phyloP scores from a whole-genome alignment of 1,140 invertebrate genomes.

The Physella acuta region DNA sequence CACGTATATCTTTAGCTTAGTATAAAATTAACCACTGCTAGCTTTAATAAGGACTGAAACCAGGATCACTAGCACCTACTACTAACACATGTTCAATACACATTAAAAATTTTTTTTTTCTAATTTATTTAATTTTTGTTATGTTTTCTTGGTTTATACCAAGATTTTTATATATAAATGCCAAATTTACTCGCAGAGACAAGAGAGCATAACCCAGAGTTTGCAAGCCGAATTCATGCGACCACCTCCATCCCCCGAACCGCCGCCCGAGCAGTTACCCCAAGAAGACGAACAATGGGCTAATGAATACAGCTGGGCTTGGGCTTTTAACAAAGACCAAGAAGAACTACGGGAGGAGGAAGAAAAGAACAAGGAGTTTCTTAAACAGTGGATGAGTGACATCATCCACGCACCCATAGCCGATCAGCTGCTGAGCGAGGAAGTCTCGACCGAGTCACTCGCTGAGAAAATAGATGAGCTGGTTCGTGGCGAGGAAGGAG shows the following conservation, averaged over 20 bases:
- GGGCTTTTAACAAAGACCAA: constrained; percentile 18
- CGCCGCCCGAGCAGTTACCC: neutral
- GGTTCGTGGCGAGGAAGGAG: neutral
- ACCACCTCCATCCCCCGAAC: constrained; percentile 2
- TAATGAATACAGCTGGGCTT: constrained; percentile 16
- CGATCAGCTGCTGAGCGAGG: neutral
- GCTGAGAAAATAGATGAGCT: neutral
- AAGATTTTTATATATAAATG: too few relatives aligned
- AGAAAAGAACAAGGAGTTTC: constrained; percentile 7
- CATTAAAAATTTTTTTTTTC: too few relatives aligned
- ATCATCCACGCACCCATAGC: constrained; percentile 17
- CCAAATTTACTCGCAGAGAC: too few relatives aligned
- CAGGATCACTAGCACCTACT: too few relatives aligned
- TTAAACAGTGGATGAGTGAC: constrained; percentile 4
- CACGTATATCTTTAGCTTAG: too few relatives aligned
- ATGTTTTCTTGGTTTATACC: too few relatives aligned
- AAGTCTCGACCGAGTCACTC: neutral
- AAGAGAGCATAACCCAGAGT: constrained; percentile 7
- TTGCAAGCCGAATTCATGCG: constrained; percentile 16
- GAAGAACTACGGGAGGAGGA: neutral
- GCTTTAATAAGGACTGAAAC: too few relatives aligned
- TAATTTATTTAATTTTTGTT: too few relatives aligned
- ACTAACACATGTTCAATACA: too few relatives aligned
- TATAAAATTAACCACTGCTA: too few relatives aligned
- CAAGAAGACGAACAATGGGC: constrained; percentile 12